Evolutionary conservation across 2,113 vertebrate species (phyloP).

Genomic region (Galemys pyrenaicus): DNA sequence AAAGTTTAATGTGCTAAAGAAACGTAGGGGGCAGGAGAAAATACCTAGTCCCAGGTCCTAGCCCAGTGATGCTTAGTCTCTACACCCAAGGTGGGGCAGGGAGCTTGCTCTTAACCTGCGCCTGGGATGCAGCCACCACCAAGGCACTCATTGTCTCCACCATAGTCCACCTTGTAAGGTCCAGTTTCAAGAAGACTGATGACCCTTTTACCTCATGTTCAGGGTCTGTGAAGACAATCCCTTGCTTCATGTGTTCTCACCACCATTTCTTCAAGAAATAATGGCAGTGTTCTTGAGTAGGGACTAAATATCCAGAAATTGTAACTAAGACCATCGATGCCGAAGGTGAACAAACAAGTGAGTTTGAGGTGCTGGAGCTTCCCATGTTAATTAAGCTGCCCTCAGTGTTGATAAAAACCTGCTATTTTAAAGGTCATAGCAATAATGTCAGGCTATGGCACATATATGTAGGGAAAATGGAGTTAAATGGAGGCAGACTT

Average conservation of each 20-base stretch:
- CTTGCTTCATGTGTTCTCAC: neutral
- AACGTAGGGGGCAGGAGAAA: neutral
- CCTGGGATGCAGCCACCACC: neutral
- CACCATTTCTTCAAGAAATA: neutral
- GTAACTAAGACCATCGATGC: constrained; percentile 55
- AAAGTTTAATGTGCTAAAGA: neutral
- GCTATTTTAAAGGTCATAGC: constrained; percentile 64
- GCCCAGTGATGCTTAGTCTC: rapidly evolving
- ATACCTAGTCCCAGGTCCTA: neutral
- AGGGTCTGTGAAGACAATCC: neutral
- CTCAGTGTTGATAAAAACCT: constrained; percentile 73
- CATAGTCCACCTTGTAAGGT: neutral
- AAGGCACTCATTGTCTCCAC: no score
- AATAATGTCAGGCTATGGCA: constrained; percentile 65
- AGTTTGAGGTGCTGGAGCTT: constrained; percentile 50
- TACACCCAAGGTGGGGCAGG: rapidly evolving
- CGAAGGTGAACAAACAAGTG: constrained; percentile 56
- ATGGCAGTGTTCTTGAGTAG: neutral
- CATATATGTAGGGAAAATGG: neutral
- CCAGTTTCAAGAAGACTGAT: neutral
- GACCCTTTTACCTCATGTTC: neutral
- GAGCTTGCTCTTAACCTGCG: neutral
- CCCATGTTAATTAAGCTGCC: constrained; percentile 75
- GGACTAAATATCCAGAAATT: constrained; percentile 41
- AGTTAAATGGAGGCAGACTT: no score